phyloP scores from a whole-genome alignment of 2,113 vertebrate genomes.

The Sinocyclocheilus grahami region DNA sequence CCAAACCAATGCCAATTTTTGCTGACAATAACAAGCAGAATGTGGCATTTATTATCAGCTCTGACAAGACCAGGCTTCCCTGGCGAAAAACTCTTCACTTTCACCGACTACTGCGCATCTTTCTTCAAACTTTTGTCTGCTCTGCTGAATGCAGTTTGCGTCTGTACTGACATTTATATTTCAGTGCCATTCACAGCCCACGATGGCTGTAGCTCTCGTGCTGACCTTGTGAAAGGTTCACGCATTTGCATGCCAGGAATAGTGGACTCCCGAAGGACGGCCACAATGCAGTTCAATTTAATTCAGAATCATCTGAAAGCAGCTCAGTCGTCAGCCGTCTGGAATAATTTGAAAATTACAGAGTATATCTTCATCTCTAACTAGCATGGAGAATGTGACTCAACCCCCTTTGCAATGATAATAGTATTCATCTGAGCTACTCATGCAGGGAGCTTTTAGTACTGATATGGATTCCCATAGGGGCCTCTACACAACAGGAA shows the following conservation, averaged over 20 bases:
- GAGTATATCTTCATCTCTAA: conserved; percentile 28
- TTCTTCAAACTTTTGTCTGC: neutral
- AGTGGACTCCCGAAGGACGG: neutral
- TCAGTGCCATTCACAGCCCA: neutral
- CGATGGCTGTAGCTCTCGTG: neutral
- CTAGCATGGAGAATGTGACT: conserved; percentile 27
- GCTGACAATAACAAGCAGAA: conserved; percentile 17
- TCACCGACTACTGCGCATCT: neutral
- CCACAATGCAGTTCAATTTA: conserved; percentile 22
- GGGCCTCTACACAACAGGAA: conserved; percentile 23
- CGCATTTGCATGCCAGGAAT: neutral
- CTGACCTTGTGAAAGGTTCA: conserved; percentile 8
- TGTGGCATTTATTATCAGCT: conserved; percentile 16
- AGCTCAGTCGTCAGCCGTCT: conserved; percentile 15
- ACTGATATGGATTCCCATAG: conserved; percentile 51
- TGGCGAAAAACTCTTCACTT: neutral
- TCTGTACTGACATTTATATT: neutral
- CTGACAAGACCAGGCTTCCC: neutral
- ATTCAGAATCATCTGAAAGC: conserved; percentile 20
- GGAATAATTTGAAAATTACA: conserved; percentile 35
- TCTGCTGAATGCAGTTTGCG: neutral
- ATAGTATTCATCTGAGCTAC: conserved; percentile 57
- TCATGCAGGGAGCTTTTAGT: conserved; percentile 50
- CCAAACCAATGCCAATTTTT: conserved; percentile 6
- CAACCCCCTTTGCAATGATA: conserved; percentile 50